Evolutionary conservation across 2,888 invertebrate species (phyloP), one percentile per base, ranked within the genome.

Genomic region (Lithophane leautieri): DNA sequence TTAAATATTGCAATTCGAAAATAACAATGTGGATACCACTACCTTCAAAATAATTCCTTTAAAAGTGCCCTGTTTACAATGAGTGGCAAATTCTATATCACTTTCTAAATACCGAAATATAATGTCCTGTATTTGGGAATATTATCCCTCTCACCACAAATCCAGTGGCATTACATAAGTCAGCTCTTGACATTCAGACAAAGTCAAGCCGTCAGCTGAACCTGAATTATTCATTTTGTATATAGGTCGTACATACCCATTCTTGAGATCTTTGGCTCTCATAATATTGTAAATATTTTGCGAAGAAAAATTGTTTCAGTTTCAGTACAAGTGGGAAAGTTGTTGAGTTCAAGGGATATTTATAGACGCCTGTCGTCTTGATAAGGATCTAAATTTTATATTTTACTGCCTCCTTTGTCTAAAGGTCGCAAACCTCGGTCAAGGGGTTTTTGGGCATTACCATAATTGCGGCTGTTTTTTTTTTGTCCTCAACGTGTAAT

Each of bases 201-300:
- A 73, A 68, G 79, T 84, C 81, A 50, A 63, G n/a, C 56, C 58
- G 61, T 50, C 71, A 54, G 6, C 14, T 14, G 25, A 58, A 75
- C 19, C 42, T 84, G 81, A 82, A 82, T 82, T 66, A 82, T 82
- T 82, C 84, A 82, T 80, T 56, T 56, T 58, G n/a, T 68, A 58
- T 50, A 65, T 34, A 58, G n/a, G 25, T 42, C 56, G 28, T 25
- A 58, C 42, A 56, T 11, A 70, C 58, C 69, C 14, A 34, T 67
- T n/a, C 84, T 79, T 73, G 25, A 79, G 66, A 62, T 61, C n/a
- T 34, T 67, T 4, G 56, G 40, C 34, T 22, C 34, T 65, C n/a
- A 67, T 73, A 79, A 67, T 71, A 70, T 79, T 70, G 56, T 50
- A 62, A 72, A 72, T 83, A 72, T 83, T 72, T 83, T 40, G 34